Base-by-base conservation (phyloP, 2,888 invertebrate species). In the Ennomos quercinarius region DNA sequence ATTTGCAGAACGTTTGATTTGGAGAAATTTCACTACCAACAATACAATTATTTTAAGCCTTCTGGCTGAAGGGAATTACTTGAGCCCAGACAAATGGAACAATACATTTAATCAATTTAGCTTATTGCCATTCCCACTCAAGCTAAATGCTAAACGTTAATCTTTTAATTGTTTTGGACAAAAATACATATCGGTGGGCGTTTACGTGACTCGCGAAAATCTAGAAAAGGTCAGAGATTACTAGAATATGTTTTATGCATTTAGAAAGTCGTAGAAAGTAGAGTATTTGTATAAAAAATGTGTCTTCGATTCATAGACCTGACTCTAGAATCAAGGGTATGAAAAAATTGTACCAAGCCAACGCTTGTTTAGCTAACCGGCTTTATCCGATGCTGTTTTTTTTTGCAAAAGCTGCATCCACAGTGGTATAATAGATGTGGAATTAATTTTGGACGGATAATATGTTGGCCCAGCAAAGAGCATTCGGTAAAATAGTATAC, bases 101-200 rank as follows among this genome's bases (percentile, higher is more conserved):
- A 39, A 52, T 47, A 11, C 36, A 41, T 41, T 57, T 45, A 56
- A 57, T 51, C 36, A 10, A 46, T 34, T 48, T 17, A 43, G 39
- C 39, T 52, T 48, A 48, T 40, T 48, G 38, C 38, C 38, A 42
- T 12, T 44, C 17, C 40, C 13, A 39, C 27, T 58, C 36, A 40
- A 51, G 34, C 41, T 50, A 41, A 57, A 51, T 10, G 44, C 36
- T 36, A 39, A 41, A 41, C 34, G 45, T 57, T 50, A 41, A 50
- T 50, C 49, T 41, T 34, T 49, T 50, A 40, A 49, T 10, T n/a
- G 4, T 6, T 10, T 34, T 35, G 41, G 6, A 10, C 8, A 11
- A 41, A 46, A 41, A 40, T 34, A 12, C 4, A 17, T 2, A 9
- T 34, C 39, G 8, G 49, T 41, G 41, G 35, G 41, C 41, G 49